Conservation (phyloP, 2,888 invertebrate genomes). For the Chesias legatella region DNA sequence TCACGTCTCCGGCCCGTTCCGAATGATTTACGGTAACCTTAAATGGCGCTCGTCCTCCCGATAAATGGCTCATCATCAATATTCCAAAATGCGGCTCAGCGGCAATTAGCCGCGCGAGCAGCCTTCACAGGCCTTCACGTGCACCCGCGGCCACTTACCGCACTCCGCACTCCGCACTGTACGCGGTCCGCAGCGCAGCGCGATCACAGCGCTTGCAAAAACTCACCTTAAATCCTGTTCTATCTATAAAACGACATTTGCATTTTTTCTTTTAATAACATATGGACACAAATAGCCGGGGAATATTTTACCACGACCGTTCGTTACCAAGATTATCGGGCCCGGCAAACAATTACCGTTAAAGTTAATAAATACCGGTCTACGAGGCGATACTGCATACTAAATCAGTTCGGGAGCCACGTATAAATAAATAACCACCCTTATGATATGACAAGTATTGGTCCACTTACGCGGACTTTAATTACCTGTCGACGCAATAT, state of each 20-base stretch:
- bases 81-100: conserved; percentile 78
- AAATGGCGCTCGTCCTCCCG: conserved; percentile 75
- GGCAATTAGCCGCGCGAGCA: conserved; percentile 73
- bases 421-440: conserved; percentile 56
- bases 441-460: conserved; percentile 59
- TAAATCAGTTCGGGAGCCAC: conserved; percentile 60
- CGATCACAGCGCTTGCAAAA: conserved; percentile 63
- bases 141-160: conserved; percentile 22
- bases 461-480: conserved; percentile 58
- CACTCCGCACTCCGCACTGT: too few species aligned
- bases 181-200: too few species aligned
- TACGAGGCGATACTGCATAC: conserved; percentile 58
- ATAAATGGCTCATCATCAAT: conserved; percentile 79
- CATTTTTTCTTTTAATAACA: conserved; percentile 46
- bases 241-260: conserved; percentile 66
- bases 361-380: conserved; percentile 54
- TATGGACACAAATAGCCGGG: conserved; percentile 25
- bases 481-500: conserved; percentile 55
- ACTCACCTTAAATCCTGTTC: conserved; percentile 67
- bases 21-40: conserved; percentile 77
- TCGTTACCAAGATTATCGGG: conserved; percentile 36
- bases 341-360: conserved; percentile 47
- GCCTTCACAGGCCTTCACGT: conserved; percentile 75
- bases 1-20: conserved; percentile 70
- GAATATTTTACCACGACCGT: conserved; percentile 26